These are phyloP conservation scores for Lamprologus ornatipinnis DNA, from an alignment of 2,113 vertebrate species.

Conservation along the genomic window DNA sequence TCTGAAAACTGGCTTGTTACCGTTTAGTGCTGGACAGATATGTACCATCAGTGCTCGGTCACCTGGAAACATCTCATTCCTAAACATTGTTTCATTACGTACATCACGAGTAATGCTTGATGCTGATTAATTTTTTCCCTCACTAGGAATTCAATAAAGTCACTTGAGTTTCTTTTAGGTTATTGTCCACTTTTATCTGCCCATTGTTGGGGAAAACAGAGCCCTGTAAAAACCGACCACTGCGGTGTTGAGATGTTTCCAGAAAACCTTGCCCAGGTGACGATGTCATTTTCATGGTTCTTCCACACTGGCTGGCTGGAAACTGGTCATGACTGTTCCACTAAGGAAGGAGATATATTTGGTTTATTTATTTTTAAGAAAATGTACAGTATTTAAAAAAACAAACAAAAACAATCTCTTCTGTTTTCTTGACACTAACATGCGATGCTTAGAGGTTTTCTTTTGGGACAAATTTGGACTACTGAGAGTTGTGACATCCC, in stretches of 20 bases:
- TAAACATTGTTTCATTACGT: constrained; percentile 13
- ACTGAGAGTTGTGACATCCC: constrained; percentile 97
- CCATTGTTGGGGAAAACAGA: constrained; percentile 67
- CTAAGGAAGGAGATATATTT: constrained; percentile 84
- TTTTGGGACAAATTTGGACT: constrained; percentile 86
- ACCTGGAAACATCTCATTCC: constrained; percentile 33
- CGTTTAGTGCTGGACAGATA: constrained; percentile 55
- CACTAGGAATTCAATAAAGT: not conserved
- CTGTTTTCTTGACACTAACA: constrained; percentile 87
- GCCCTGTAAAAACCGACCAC: constrained; percentile 38
- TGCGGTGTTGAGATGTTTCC: constrained; percentile 31
- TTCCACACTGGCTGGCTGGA: constrained; percentile 83
- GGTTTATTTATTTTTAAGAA: constrained; percentile 96
- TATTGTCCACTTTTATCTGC: not conserved
- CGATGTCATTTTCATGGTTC: constrained; percentile 60
- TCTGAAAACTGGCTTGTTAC: constrained; percentile 93
- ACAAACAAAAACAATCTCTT: constrained; percentile 78
- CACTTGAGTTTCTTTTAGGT: not conserved
- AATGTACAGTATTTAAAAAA: constrained; percentile 99
- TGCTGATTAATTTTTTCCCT: not conserved
- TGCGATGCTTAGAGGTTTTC: constrained; percentile 73
- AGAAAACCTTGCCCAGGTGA: constrained; percentile 27
- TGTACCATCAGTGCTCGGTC: constrained; percentile 44
- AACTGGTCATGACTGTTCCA: constrained; percentile 90
- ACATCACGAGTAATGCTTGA: not conserved